Percentiles rank a stretch among this genome's conserved stretches.
Evolutionary conservation across 2,888 invertebrate species (phyloP).

Genomic region (Theristus sp.): DNA sequence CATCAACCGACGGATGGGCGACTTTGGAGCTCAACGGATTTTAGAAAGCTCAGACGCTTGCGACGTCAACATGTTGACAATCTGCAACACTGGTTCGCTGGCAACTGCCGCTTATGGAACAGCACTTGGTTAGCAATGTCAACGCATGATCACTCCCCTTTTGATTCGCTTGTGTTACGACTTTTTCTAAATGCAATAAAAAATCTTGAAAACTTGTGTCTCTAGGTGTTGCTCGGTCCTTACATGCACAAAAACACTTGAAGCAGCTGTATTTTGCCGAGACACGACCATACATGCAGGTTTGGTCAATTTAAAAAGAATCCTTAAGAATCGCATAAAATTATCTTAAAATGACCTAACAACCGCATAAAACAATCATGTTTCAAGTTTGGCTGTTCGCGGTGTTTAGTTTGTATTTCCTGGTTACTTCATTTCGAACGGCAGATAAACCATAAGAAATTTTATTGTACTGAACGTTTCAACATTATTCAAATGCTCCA

Average conservation of each 20-base stretch:
- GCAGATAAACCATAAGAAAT: too few species aligned
- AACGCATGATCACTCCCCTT: background rate
- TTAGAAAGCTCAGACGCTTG: slow-evolving; percentile 36
- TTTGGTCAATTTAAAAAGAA: too few species aligned
- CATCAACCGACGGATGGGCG: slow-evolving; percentile 69
- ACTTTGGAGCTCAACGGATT: slow-evolving; percentile 60
- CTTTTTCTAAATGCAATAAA: too few species aligned
- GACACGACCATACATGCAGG: slow-evolving; percentile 90
- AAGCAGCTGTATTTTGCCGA: slow-evolving; percentile 86
- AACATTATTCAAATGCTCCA: too few species aligned
- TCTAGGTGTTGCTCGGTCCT: slow-evolving; percentile 55
- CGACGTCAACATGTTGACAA: slow-evolving; percentile 59
- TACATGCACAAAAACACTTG: slow-evolving; percentile 44
- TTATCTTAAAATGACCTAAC: too few species aligned
- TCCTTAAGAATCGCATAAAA: too few species aligned
- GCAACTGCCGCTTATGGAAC: slow-evolving; percentile 96
- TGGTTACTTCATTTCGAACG: too few species aligned
- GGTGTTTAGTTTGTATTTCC: too few species aligned
- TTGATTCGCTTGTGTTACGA: background rate
- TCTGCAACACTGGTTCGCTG: slow-evolving; percentile 93
- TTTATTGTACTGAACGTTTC: too few species aligned
- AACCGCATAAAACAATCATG: too few species aligned
- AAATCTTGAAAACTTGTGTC: too few species aligned
- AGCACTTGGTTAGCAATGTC: slow-evolving; percentile 51
- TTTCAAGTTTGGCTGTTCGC: too few species aligned